A percentile compares a stretch with the other conserved stretches of the same genome.
Evolutionary conservation across 1,140 invertebrate species (phyloP).

Genomic region (Oscheius sp.): DNA sequence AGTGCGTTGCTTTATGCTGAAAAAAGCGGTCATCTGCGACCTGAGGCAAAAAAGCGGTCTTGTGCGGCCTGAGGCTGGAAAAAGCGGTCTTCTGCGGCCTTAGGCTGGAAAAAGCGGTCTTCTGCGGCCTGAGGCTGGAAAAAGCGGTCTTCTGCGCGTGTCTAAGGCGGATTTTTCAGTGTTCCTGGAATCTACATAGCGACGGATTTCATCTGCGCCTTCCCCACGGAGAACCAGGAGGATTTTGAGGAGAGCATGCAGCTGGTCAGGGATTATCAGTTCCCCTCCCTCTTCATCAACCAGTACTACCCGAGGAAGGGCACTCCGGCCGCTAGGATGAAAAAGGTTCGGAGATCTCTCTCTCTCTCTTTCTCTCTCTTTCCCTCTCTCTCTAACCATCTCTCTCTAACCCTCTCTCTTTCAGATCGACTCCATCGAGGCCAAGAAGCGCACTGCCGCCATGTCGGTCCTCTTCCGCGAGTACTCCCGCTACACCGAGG

Average conservation of each 20-base stretch:
- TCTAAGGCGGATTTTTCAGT: conserved; percentile 62
- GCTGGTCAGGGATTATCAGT: conserved; percentile 81
- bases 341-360: conserved; percentile 40
- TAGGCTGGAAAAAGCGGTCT: too few species aligned
- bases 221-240: conserved; percentile 87
- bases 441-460: conserved; percentile 72
- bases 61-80: too few species aligned
- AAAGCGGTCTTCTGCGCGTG: background rate
- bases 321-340: conserved; percentile 87
- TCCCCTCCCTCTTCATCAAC: conserved; percentile 92
- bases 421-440: conserved; percentile 74
- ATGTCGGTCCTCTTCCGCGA: conserved; percentile 86
- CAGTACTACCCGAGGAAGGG: conserved; percentile 93
- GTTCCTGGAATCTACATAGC: conserved; percentile 86
- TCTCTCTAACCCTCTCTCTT: background rate
- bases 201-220: conserved; percentile 97
- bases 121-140: too few species aligned
- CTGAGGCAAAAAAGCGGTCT: background rate
- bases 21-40: background rate
- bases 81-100: too few species aligned
- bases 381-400: background rate
- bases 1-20: conserved; percentile 63
- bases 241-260: conserved; percentile 86
- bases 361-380: background rate
- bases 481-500: conserved; percentile 76